phyloP scores from a whole-genome alignment of 23 tunicate species.

The Trididemnum clinides region DNA sequence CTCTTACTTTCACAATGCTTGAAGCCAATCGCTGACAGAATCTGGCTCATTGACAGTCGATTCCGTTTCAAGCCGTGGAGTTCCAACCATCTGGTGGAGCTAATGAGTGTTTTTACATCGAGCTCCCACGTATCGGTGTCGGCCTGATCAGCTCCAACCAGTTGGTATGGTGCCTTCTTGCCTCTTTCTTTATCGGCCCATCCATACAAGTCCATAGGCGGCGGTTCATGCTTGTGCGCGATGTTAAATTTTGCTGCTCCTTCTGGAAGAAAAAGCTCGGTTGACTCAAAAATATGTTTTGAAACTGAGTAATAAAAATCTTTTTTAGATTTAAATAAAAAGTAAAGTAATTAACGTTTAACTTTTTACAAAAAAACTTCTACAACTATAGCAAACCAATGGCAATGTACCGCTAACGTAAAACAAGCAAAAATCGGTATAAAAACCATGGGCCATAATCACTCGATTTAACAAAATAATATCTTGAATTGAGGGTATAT shows the following conservation, averaged over 20 bases:
- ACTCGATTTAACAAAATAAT: too few species aligned
- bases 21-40: constrained; percentile 62
- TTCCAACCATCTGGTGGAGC: constrained; percentile 87
- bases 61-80: constrained; percentile 82
- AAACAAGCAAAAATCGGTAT: too few species aligned
- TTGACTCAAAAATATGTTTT: not conserved
- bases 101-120: constrained; percentile 80
- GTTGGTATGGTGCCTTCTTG: constrained; percentile 48
- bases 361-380: too few species aligned
- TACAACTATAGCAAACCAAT: too few species aligned
- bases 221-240: constrained; percentile 51
- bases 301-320: too few species aligned
- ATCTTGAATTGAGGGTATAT: too few species aligned
- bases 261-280: not conserved
- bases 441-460: too few species aligned
- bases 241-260: constrained; percentile 69
- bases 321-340: too few species aligned
- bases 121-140: constrained; percentile 60
- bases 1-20: constrained; percentile 64
- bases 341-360: too few species aligned
- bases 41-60: constrained; percentile 68
- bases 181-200: constrained; percentile 91
- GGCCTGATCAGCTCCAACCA: constrained; percentile 34
- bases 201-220: constrained; percentile 60
- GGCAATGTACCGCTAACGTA: too few species aligned